Conservation (phyloP, 2,888 invertebrate species). For the Heteropelma amictum region DNA sequence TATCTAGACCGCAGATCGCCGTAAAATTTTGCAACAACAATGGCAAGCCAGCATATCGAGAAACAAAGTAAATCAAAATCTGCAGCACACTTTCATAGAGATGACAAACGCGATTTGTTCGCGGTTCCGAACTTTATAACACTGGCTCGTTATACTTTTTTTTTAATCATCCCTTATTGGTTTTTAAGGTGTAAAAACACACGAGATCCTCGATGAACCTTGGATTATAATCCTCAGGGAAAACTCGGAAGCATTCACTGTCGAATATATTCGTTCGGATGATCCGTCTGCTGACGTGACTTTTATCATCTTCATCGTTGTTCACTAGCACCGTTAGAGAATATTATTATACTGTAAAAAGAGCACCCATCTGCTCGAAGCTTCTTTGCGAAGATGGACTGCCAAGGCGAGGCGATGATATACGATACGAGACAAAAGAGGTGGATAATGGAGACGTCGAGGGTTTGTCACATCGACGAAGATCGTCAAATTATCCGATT, state of each 20-base stretch:
- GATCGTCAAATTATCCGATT: conserved; percentile 52
- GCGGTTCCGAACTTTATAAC: neutral
- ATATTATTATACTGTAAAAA: no score
- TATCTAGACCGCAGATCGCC: conserved; percentile 56
- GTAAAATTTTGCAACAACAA: no score
- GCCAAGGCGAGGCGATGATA: no score
- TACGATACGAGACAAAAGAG: neutral
- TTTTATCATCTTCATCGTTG: no score
- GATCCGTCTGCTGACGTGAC: no score
- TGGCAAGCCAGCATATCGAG: no score
- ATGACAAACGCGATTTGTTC: neutral
- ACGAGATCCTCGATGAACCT: neutral
- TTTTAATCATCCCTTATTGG: neutral
- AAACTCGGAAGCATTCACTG: conserved; percentile 20
- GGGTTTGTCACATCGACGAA: conserved; percentile 33
- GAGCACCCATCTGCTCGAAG: neutral
- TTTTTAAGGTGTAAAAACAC: neutral
- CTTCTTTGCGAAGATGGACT: neutral
- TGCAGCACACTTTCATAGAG: no score
- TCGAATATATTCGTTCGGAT: neutral
- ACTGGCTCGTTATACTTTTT: neutral
- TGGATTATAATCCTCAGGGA: conserved; percentile 28
- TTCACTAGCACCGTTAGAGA: neutral
- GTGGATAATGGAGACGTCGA: conserved; percentile 42
- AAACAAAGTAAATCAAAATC: no score